Evolutionary conservation across 2,888 invertebrate species (phyloP).

Genomic region (Caradrina kadenii): DNA sequence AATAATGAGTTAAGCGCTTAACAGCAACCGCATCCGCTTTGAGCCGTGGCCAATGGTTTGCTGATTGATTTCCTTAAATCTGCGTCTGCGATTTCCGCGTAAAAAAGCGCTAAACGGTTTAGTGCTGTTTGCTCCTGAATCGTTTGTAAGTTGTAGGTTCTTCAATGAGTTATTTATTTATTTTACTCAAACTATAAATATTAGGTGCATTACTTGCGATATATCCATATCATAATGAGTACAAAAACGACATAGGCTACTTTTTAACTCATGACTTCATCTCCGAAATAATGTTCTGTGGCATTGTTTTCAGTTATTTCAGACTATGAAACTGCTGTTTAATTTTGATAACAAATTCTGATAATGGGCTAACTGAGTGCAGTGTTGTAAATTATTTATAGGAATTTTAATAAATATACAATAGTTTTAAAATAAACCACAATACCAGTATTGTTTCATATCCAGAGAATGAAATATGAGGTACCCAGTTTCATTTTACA

Average conservation of each 20-base stretch:
- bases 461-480: constrained; percentile 23
- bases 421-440: constrained; percentile 21
- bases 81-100: constrained; percentile 58
- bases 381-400: constrained; percentile 3
- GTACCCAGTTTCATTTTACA: constrained; percentile 37
- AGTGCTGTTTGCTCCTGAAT: constrained; percentile 8
- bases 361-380: background rate
- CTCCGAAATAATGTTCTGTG: background rate
- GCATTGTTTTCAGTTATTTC: constrained; percentile 3
- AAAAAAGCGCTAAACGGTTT: constrained; percentile 50
- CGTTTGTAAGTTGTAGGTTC: background rate
- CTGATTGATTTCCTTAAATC: constrained; percentile 75
- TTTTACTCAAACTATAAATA: background rate
- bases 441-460: background rate
- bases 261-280: too few species aligned
- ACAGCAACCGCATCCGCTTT: constrained; percentile 77
- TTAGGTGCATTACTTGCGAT: background rate
- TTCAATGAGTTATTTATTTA: background rate
- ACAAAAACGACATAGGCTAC: too few species aligned
- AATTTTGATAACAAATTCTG: constrained; percentile 11
- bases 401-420: background rate
- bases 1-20: constrained; percentile 81
- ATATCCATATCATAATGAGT: background rate
- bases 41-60: constrained; percentile 71
- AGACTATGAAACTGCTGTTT: background rate